Evolutionary conservation across 1,140 invertebrate genomes (phyloP).

Genomic region (Magallana angulata): DNA sequence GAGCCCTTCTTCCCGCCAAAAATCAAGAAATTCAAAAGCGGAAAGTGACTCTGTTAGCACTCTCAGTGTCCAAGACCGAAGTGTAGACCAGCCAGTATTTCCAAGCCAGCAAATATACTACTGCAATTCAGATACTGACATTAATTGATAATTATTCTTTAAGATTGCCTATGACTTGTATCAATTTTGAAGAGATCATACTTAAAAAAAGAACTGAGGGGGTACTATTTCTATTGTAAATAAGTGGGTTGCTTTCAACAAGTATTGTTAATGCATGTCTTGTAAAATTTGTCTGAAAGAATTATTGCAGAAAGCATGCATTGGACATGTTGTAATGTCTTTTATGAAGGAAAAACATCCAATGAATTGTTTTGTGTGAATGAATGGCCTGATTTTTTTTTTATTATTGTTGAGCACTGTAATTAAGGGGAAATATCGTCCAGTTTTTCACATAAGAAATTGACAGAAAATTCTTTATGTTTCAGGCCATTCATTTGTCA

Average conservation of each 20-base stretch:
- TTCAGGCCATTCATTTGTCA: constrained; percentile 39
- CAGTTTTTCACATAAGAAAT: neutral
- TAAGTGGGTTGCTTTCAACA: no score
- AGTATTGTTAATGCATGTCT: neutral
- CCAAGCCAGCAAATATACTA: constrained; percentile 20
- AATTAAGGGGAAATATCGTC: neutral
- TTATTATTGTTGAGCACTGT: neutral
- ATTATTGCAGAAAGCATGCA: constrained; percentile 20
- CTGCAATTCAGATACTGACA: constrained; percentile 21
- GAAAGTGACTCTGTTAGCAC: neutral
- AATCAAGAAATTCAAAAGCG: neutral
- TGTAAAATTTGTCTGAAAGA: neutral
- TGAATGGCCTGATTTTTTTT: constrained; percentile 18
- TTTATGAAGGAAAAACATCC: neutral
- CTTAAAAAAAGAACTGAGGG: no score
- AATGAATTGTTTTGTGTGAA: constrained; percentile 8
- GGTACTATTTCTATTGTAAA: no score
- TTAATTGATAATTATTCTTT: neutral
- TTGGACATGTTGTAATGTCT: neutral
- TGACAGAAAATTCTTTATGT: constrained; percentile 36
- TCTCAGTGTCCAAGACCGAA: neutral
- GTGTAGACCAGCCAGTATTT: constrained; percentile 19
- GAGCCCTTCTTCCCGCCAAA: neutral
- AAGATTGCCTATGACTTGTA: no score
- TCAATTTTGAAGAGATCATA: no score